These are phyloP conservation scores for Valencia hispanica DNA, from an alignment of 2,797 vertebrate genomes.

Conservation along the genomic window DNA sequence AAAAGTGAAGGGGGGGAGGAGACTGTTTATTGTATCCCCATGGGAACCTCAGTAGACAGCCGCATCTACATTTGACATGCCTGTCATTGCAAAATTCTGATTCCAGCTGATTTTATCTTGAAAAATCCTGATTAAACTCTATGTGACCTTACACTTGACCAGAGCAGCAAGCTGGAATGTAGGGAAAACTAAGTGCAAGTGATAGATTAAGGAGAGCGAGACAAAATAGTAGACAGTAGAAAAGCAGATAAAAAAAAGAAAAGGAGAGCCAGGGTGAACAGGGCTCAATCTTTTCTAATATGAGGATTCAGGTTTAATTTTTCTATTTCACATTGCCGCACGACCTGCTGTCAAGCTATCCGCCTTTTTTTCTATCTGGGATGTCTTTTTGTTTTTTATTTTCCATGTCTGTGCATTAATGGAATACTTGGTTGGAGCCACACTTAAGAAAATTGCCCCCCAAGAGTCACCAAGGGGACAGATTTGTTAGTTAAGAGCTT, in stretches of 20 bases:
- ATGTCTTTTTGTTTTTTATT: conserved; percentile 1
- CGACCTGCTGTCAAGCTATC: neutral
- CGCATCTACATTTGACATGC: conserved; percentile 20
- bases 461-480: conserved; percentile 25
- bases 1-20: conserved; percentile 15
- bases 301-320: conserved; percentile 61
- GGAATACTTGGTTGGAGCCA: conserved; percentile 14
- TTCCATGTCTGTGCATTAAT: conserved; percentile 16
- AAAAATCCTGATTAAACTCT: conserved; percentile 42
- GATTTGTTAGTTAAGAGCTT: conserved; percentile 54
- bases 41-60: neutral
- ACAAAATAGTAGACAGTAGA: conserved; percentile 45
- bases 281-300: conserved; percentile 53
- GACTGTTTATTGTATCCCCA: conserved; percentile 23
- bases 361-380: neutral
- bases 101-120: conserved; percentile 28
- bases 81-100: conserved; percentile 34
- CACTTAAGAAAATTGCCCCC: conserved; percentile 23
- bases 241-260: conserved; percentile 30
- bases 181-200: conserved; percentile 34
- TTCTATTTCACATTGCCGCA: conserved; percentile 35
- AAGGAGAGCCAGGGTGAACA: conserved; percentile 18
- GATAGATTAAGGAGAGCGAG: conserved; percentile 37
- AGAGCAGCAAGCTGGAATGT: conserved; percentile 33
- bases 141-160: conserved; percentile 27